A percentile compares a stretch with the other conserved stretches of the same genome.
These are phyloP conservation scores for Petrocephalus zakoni DNA, from an alignment of 2,113 vertebrate species.

Conservation along the genomic window DNA sequence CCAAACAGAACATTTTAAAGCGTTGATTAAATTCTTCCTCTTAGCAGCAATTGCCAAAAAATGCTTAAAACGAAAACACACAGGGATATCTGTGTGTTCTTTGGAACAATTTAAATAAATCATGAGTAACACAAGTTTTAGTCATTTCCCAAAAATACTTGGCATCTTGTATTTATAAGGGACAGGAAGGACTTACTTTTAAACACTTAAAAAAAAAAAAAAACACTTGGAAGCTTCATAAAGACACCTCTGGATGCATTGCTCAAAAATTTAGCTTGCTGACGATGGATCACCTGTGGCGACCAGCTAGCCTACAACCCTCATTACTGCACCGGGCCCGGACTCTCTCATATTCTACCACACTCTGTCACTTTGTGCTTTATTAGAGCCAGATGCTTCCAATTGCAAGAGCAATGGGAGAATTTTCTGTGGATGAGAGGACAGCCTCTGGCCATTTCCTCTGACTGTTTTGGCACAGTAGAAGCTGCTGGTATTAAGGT, in stretches of 20 bases:
- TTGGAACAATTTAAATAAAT: conserved; percentile 6
- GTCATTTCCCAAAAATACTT: conserved; percentile 17
- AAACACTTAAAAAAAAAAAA: background rate
- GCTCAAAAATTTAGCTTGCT: background rate
- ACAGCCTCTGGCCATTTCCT: conserved; percentile 7
- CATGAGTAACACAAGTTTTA: background rate
- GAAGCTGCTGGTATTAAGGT: background rate
- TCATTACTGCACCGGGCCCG: background rate
- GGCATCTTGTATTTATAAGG: background rate
- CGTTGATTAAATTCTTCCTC: conserved; percentile 25
- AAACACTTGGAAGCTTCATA: background rate
- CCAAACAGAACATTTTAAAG: conserved; percentile 13
- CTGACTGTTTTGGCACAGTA: background rate
- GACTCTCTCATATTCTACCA: conserved; percentile 1
- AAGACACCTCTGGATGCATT: background rate
- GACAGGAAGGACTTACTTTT: background rate
- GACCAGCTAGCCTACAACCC: conserved; percentile 13
- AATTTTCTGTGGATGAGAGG: background rate
- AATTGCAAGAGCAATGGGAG: conserved; percentile 9
- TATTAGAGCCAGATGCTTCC: conserved; percentile 23
- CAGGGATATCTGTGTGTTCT: conserved; percentile 7
- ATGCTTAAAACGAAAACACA: background rate
- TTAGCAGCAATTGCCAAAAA: conserved; percentile 5
- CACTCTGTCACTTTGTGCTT: background rate
- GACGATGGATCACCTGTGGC: conserved; percentile 22